Evolutionary conservation across 2,888 invertebrate genomes (phyloP).

Genomic region (Lochmaea capreae): DNA sequence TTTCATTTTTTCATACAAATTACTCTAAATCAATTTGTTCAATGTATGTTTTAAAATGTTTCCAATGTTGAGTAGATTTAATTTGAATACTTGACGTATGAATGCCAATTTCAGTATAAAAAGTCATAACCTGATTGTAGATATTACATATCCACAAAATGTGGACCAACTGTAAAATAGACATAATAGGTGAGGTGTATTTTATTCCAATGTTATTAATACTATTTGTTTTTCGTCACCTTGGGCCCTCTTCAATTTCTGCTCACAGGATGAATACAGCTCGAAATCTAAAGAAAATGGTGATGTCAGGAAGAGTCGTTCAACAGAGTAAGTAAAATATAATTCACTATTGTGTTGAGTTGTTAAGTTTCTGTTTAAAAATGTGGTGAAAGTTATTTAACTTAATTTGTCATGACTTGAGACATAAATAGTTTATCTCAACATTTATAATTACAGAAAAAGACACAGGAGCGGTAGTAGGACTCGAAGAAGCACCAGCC

Average conservation of each 20-base stretch:
- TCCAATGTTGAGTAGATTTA: too few relatives aligned
- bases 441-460: conserved; percentile 39
- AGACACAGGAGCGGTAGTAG: conserved; percentile 47
- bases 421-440: not conserved
- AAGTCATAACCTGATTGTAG: conserved; percentile 34
- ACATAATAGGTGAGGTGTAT: conserved; percentile 31
- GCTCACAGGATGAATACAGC: conserved; percentile 68
- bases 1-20: too few relatives aligned
- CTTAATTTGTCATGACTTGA: not conserved
- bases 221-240: conserved; percentile 64
- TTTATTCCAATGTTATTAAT: conserved; percentile 60
- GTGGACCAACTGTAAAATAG: conserved; percentile 24
- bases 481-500: conserved; percentile 47
- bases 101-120: too few relatives aligned
- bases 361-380: too few relatives aligned
- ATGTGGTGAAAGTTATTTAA: too few relatives aligned
- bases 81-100: too few relatives aligned
- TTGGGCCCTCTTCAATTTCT: conserved; percentile 59
- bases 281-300: conserved; percentile 72
- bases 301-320: conserved; percentile 66
- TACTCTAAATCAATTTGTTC: too few relatives aligned
- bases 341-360: not conserved
- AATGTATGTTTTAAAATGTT: too few relatives aligned
- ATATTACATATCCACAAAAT: conserved; percentile 8
- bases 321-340: conserved; percentile 67